phyloP scores from a whole-genome alignment of 2,113 vertebrate genomes.

The Amphiprion ocellaris region DNA sequence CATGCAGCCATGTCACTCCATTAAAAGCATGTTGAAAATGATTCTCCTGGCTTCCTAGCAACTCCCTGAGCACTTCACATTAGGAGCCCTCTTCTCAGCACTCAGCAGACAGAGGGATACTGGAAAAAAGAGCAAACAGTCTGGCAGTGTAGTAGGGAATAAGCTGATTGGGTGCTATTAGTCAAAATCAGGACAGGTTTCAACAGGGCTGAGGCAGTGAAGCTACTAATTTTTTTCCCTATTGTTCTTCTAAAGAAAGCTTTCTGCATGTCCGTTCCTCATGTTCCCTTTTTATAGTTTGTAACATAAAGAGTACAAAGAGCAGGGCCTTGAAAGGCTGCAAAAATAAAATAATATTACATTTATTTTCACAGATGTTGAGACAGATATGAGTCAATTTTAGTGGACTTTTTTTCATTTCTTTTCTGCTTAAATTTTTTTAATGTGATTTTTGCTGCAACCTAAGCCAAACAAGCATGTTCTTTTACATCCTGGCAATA shows the following conservation, averaged over 20 bases:
- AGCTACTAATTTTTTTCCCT: background rate
- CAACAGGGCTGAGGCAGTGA: background rate
- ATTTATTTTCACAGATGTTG: no score
- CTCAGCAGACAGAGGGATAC: conserved; percentile 36
- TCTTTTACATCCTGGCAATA: no score
- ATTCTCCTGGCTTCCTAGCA: conserved; percentile 76
- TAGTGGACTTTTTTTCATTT: no score
- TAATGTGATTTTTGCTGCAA: no score
- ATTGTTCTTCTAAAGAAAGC: background rate
- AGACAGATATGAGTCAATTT: no score
- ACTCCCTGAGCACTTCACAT: conserved; percentile 68
- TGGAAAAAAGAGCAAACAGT: conserved; percentile 49
- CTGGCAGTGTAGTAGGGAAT: conserved; percentile 11
- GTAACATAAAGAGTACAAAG: background rate
- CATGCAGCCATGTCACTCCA: conserved; percentile 33
- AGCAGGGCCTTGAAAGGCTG: background rate
- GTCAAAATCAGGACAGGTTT: conserved; percentile 62
- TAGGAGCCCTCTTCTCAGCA: conserved; percentile 50
- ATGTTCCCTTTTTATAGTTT: background rate
- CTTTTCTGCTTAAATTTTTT: no score
- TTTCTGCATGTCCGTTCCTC: background rate
- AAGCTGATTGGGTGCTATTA: conserved; percentile 44
- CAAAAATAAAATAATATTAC: no score
- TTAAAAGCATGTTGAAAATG: conserved; percentile 60
- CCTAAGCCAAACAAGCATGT: no score